Evolutionary conservation across 2,888 invertebrate genomes (phyloP), one percentile per base, ranked within the genome.

Genomic region (Dolichomitus sp.): DNA sequence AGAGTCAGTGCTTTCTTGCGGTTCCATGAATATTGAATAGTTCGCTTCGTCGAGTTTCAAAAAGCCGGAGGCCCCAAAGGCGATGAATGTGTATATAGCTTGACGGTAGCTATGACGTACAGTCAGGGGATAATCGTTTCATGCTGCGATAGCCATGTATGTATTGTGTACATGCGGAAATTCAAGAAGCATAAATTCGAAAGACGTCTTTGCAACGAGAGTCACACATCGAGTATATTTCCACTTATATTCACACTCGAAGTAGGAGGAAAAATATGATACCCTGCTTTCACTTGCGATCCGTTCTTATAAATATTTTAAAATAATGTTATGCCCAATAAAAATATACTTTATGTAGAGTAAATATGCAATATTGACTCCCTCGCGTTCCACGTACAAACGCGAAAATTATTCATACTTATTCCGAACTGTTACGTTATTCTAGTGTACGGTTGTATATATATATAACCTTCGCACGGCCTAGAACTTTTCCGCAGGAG

Each of bases 11-110:
- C 73, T 85, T 85, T 76, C 77, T 80, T 80, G 81, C 70, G 66
- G 84, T 74, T 80, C 48, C 80, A 85, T 87, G 84, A 86, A 88
- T 88, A 87, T 87, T 85, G 87, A 87, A 88, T 83, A 81, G 79
- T 42, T 83, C 61, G 76, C 83, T 85, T 81, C 78, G 81, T 80
- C 79, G 85, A 66, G 75, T 78, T 82, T 83, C 74, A 83, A 74
- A 33, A 45, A 19, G 19, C 42, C 54, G 11, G 33, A 78, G 30
- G 33, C 57, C 66, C 42, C n/a, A 80, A 77, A 48, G 75, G 23
- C 27, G 9, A 14, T 33, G 33, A 2, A 40, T 30, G 54, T 63
- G 78, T 77, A 33, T 77, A 30, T 27, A 27, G 23, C 11, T 23
- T 11, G 27, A 54, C 54, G 54, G 23, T 54, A 27, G 54, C 54